These are phyloP conservation scores for Chloroceryle amazona DNA, from an alignment of 2,797 vertebrate genomes.

Conservation along the genomic window DNA sequence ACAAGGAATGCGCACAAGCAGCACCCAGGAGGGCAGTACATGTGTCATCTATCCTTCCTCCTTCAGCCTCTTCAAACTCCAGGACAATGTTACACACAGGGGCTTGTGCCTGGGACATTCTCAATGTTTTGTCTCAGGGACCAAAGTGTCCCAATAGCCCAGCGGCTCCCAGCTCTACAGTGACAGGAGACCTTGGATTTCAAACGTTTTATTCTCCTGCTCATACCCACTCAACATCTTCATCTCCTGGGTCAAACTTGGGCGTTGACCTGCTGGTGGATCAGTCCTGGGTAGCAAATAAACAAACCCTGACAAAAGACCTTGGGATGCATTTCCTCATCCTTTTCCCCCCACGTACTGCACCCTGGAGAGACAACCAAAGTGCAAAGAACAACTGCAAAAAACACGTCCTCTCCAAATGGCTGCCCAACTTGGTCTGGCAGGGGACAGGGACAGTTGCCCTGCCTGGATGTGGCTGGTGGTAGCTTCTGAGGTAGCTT, in stretches of 20 bases:
- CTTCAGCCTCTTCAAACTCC: fast-evolving
- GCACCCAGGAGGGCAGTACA: neutral
- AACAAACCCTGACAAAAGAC: neutral
- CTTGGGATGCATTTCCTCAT: neutral
- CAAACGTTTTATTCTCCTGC: neutral
- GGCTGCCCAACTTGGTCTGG: neutral
- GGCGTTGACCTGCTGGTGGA: neutral
- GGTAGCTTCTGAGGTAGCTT: neutral
- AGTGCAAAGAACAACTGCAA: fast-evolving
- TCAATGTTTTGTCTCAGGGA: neutral
- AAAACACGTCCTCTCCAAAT: fast-evolving
- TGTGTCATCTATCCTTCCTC: fast-evolving
- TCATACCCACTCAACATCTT: neutral
- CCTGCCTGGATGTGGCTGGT: neutral
- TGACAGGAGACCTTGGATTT: neutral
- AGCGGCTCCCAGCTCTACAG: neutral
- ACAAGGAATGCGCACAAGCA: neutral
- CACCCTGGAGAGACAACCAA: neutral
- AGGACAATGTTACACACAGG: fast-evolving
- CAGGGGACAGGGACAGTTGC: neutral
- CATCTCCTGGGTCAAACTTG: neutral
- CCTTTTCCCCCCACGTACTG: fast-evolving
- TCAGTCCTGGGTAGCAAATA: neutral
- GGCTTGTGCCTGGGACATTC: neutral
- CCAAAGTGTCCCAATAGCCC: neutral